phyloP scores from a whole-genome alignment of 2,888 invertebrate species.

The Trichacis sp. region DNA sequence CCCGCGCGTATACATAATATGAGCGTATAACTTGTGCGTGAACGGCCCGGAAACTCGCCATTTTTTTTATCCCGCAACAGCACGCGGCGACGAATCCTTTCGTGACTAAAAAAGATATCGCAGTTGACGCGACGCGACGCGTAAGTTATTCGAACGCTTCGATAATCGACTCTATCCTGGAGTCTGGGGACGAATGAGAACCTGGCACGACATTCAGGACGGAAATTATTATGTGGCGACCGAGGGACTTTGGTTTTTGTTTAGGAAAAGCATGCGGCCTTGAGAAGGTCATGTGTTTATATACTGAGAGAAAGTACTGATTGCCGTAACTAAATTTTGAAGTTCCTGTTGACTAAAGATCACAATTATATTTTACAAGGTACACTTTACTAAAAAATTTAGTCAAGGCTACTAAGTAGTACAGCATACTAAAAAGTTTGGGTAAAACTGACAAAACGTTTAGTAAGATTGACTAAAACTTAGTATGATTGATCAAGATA shows the following conservation, averaged over 20 bases:
- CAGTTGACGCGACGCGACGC: conserved; percentile 5
- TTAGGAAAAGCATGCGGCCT: background rate
- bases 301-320: too few species aligned
- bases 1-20: conserved; percentile 27
- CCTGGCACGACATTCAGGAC: background rate
- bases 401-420: too few species aligned
- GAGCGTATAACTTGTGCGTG: conserved; percentile 13
- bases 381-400: too few species aligned
- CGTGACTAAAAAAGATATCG: conserved; percentile 10
- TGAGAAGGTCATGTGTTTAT: background rate
- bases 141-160: background rate
- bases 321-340: too few species aligned
- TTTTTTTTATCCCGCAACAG: background rate
- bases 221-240: too few species aligned
- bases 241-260: too few species aligned
- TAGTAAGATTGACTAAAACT: too few species aligned
- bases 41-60: background rate
- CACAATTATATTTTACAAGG: too few species aligned
- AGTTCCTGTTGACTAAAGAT: too few species aligned
- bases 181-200: background rate
- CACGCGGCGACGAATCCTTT: background rate
- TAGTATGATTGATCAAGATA: too few species aligned
- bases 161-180: conserved; percentile 4
- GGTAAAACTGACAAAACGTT: too few species aligned
- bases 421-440: too few species aligned